A percentile compares a stretch with the other conserved stretches of the same genome.
Evolutionary conservation across 2,888 invertebrate genomes (phyloP).

Genomic region (Microchrysa polita): DNA sequence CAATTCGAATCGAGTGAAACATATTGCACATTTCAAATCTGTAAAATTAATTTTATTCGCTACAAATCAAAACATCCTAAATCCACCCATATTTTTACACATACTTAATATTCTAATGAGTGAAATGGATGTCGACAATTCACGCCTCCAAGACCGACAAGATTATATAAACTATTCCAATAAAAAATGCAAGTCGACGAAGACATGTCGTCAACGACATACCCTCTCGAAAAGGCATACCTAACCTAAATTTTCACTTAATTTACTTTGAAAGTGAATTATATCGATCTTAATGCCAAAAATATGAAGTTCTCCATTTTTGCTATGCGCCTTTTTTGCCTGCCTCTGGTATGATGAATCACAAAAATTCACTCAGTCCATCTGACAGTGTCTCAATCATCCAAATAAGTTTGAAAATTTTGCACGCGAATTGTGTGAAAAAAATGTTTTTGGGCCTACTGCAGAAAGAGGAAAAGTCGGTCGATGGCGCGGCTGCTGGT

Average conservation of each 20-base stretch:
- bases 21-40: no score
- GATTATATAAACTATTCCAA: neutral
- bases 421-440: neutral
- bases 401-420: constrained; percentile 22
- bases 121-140: neutral
- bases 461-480: no score
- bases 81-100: no score
- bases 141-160: neutral
- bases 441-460: no score
- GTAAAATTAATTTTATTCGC: no score
- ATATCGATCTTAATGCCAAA: constrained; percentile 53
- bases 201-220: neutral
- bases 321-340: neutral
- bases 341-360: constrained; percentile 19
- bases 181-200: neutral
- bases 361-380: neutral
- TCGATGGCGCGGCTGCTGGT: no score
- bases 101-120: neutral
- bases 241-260: no score
- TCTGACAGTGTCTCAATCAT: constrained; percentile 18
- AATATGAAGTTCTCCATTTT: constrained; percentile 48
- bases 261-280: no score
- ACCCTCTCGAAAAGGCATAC: no score
- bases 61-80: no score
- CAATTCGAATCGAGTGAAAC: no score